Evolutionary conservation across 2,888 invertebrate genomes (phyloP), one percentile per base, ranked within the genome.

Genomic region (Plusia festucae): DNA sequence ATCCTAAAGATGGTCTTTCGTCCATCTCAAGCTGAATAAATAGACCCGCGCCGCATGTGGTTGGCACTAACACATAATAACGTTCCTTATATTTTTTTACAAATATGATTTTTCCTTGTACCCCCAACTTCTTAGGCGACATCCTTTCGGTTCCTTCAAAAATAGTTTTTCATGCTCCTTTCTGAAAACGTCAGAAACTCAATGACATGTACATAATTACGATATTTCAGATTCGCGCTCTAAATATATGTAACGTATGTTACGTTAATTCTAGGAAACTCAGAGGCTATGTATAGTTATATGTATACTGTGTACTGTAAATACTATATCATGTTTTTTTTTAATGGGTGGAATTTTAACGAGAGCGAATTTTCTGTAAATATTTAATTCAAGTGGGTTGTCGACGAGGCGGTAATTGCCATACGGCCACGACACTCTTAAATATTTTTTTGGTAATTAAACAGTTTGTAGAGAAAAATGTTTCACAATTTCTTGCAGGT

Each of bases 321-420:
- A n/a, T n/a, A n/a, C n/a, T n/a, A n/a, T 58, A 58, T 57, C 44
- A 52, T 44, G 53, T 53, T 53, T 68, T 61, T 59, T 68, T 68
- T 53, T 56, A 60, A 60, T 44, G 32, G 46, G 60, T 59, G 61
- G 24, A 63, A 69, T 60, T 68, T 73, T 70, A 73, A 79, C 73
- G 63, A 68, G 65, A 57, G 53, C 57, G 40, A 65, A 65, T 67
- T 66, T 59, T 53, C 46, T 54, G 53, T 77, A 60, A 68, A 73
- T 73, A 70, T 76, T 70, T 68, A 54, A 73, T 72, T 66, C 44
- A 62, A 73, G 64, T 65, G 49, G 54, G 34, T 62, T 68, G 65
- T 27, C 62, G 60, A 65, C 70, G 57, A 66, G 57, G 46, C 46
- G 40, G 54, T 74, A 60, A 69, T 62, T 73, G 51, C 53, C 55